Conservation (phyloP, 2,888 invertebrate species). For the Ariolimax columbianus region DNA sequence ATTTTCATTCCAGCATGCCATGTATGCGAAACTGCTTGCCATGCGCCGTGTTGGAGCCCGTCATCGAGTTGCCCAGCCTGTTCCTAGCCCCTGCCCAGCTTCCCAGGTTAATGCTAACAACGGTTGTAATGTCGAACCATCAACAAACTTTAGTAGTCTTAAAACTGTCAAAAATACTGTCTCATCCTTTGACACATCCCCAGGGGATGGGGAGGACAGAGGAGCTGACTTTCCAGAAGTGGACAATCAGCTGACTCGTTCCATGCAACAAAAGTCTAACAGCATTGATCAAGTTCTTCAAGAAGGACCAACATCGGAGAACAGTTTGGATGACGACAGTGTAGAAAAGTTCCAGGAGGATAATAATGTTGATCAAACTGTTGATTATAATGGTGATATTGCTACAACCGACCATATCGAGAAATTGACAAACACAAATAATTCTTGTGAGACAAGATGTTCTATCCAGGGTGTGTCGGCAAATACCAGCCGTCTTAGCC, state of each 20-base stretch:
- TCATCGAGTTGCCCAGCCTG: not conserved
- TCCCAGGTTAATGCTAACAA: not conserved
- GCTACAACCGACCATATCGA: not conserved
- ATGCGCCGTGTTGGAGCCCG: slow-evolving; percentile 57
- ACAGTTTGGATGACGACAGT: slow-evolving; percentile 10
- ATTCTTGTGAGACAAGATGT: not conserved
- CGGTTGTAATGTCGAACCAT: not conserved
- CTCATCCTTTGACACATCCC: slow-evolving; percentile 58
- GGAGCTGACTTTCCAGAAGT: slow-evolving; percentile 63
- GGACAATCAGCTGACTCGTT: slow-evolving; percentile 61
- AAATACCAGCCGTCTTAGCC: not conserved
- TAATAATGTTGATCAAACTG: not conserved
- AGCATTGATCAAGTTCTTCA: slow-evolving; percentile 68
- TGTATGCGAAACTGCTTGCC: slow-evolving; percentile 71
- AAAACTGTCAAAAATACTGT: not conserved
- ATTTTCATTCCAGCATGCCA: slow-evolving; percentile 68
- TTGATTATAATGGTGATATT: not conserved
- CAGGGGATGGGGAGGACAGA: slow-evolving; percentile 60
- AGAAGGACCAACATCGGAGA: slow-evolving; percentile 36
- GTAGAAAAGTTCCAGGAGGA: not conserved
- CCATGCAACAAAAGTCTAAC: slow-evolving; percentile 62
- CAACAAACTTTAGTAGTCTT: not conserved
- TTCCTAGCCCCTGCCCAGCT: not conserved
- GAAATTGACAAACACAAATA: not conserved
- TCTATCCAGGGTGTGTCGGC: not conserved